Evolutionary conservation across 1,140 invertebrate genomes (phyloP), one percentile per base, ranked within the genome.

Genomic region (Dreissena polymorpha): DNA sequence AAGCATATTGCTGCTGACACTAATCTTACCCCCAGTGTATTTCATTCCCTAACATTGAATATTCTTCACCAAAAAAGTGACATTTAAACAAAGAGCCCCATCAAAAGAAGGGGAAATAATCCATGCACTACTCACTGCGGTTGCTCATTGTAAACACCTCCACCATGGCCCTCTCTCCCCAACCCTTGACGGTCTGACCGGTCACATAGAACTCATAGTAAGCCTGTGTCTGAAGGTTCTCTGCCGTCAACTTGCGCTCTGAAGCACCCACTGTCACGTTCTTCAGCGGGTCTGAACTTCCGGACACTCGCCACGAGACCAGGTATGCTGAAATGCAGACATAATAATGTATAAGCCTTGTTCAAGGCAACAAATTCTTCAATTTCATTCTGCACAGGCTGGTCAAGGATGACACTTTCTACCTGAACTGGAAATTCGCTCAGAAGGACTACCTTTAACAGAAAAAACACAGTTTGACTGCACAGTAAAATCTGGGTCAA

Each of bases 131-230:
- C 83, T 74, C 84, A 92, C 90, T 85, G 82, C 98, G 94, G 90
- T 98, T 98, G 84, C 97, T 97, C n/a, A 97, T 98, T 0, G 97
- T 99, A 68, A 96, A 97, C n/a, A 99, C 97, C 21, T 97, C 93
- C 39, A 96, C 97, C 65, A 95, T 95, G 1, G 96, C 96, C 3
- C 96, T 96, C 91, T 96, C 96, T 29, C 98, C 98, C 97, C 97
- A 99, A 0, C 98, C 98, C 13, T 98, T 93, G 57, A 95, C 94
- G 0, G 97, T 99, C 90, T 96, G 96, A 0, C 98, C 98, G 12
- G 96, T 96, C 63, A 99, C 96, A 50, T 96, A 95, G 91, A 99
- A 99, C 92, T 96, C 95, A 93, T 99, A 99, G 92, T 97, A 97
- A 68, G 95, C 95, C 91, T 98, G 97, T 6, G 95, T 93, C 70